These are phyloP conservation scores for Antedon bifida DNA, from an alignment of 35 echinoderm and acorn worm genomes.

Conservation along the genomic window DNA sequence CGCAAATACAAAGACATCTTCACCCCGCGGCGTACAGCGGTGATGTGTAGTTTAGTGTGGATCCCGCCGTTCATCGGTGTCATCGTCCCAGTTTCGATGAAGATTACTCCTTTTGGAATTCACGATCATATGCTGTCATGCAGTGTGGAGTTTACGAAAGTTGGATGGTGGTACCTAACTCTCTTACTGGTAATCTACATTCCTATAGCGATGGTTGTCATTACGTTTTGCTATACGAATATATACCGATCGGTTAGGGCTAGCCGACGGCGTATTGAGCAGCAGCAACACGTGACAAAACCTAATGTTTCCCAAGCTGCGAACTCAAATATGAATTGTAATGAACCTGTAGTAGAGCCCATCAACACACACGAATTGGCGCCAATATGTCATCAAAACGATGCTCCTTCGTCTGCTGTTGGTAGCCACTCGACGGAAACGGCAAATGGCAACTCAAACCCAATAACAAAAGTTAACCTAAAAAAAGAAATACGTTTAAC, in stretches of 20 bases:
- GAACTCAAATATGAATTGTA: too few relatives aligned
- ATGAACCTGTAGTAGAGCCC: too few relatives aligned
- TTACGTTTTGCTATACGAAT: background rate
- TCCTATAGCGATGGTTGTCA: background rate
- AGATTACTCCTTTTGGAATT: background rate
- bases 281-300: background rate
- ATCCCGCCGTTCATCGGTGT: background rate
- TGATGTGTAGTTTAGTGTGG: background rate
- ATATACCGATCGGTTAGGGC: background rate
- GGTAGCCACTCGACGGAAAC: background rate
- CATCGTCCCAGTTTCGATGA: background rate
- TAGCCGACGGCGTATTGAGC: background rate
- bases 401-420: background rate
- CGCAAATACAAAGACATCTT: background rate
- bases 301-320: too few relatives aligned
- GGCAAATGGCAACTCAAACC: background rate
- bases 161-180: background rate
- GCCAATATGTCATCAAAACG: background rate
- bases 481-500: background rate
- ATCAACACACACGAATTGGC: too few relatives aligned
- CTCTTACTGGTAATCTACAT: background rate
- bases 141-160: background rate
- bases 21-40: background rate
- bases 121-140: background rate
- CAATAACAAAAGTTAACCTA: background rate